These are phyloP conservation scores for Agriotes lineatus DNA, from an alignment of 2,888 invertebrate genomes.

Conservation along the genomic window DNA sequence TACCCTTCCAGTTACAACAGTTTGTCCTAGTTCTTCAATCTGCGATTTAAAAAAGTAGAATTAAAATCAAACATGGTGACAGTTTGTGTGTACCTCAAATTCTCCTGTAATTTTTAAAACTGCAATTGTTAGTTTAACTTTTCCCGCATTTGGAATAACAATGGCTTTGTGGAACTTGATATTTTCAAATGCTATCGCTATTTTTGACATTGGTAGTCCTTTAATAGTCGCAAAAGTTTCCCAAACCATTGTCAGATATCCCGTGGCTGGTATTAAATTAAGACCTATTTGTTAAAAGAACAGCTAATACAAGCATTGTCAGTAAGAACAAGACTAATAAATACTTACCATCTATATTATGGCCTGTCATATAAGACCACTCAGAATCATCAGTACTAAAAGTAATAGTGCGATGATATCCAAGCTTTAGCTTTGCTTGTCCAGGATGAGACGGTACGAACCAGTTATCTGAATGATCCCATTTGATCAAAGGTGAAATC, in stretches of 20 bases:
- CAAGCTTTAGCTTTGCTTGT: constrained; percentile 76
- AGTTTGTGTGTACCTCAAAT: constrained; percentile 58
- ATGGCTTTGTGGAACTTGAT: constrained; percentile 72
- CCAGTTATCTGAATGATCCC: constrained; percentile 89
- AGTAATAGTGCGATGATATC: constrained; percentile 73
- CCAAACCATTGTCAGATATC: constrained; percentile 68
- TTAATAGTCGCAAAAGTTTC: constrained; percentile 67
- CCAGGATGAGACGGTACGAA: constrained; percentile 77
- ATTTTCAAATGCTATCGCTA: constrained; percentile 72
- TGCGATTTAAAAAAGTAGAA: too few species aligned
- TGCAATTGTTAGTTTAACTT: constrained; percentile 49
- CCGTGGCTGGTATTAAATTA: constrained; percentile 73
- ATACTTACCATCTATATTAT: constrained; percentile 86
- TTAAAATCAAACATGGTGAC: too few species aligned
- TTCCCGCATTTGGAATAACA: constrained; percentile 66
- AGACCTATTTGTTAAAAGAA: constrained; percentile 55
- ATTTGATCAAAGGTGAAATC: constrained; percentile 83
- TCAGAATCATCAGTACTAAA: constrained; percentile 75
- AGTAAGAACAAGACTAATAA: too few species aligned
- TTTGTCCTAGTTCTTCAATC: background rate
- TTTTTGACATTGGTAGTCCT: constrained; percentile 61
- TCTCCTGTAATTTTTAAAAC: constrained; percentile 54
- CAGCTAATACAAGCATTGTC: background rate
- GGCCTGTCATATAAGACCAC: constrained; percentile 81
- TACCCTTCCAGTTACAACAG: background rate